Evolutionary conservation across 2,888 invertebrate species (phyloP), one percentile per base, ranked within the genome.

Genomic region (Ypsolopha sequella): DNA sequence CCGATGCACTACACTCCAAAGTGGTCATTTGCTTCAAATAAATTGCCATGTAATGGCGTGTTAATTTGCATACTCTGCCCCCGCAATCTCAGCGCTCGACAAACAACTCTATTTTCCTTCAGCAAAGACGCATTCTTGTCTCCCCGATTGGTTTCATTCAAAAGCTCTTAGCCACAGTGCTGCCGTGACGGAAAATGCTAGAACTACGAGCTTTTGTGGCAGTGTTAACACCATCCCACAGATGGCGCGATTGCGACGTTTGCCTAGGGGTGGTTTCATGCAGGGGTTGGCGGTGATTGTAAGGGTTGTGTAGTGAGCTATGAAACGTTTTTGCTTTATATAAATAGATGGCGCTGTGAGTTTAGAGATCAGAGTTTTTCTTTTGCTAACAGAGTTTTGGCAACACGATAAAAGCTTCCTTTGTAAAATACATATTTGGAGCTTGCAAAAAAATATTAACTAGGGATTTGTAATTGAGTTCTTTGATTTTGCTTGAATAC

Each of bases 11-110:
- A 74, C 72, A 69, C 82, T 84, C 72, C 84, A 80, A 84, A 86
- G 80, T 87, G 87, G 85, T 87, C 87, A 87, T 86, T 87, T 86
- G 77, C 80, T 84, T 84, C 79, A 86, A 82, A 87, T 87, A 87
- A 86, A 87, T 87, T 85, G 85, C 85, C 80, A 77, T 81, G 82
- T 86, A 87, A 87, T 85, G 76, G 84, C 70, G 70, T 72, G 73
- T 76, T 82, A 77, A 87, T 87, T 87, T 87, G 82, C 87, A 87
- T 87, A 87, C 80, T 78, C 70, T 70, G 72, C 67, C 65, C 68
- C 62, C 61, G 59, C 55, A 58, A 55, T 62, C 52, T 58, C 56
- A 52, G 53, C 62, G 68, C 53, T 53, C 66, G 39, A 75, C 75
- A 70, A 56, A 57, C 63, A 66, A 71, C 76, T 69, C 61, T 77